Evolutionary conservation across 2,797 vertebrate species (phyloP), one percentile per base, ranked within the genome.

Genomic region (Tapera naevia): DNA sequence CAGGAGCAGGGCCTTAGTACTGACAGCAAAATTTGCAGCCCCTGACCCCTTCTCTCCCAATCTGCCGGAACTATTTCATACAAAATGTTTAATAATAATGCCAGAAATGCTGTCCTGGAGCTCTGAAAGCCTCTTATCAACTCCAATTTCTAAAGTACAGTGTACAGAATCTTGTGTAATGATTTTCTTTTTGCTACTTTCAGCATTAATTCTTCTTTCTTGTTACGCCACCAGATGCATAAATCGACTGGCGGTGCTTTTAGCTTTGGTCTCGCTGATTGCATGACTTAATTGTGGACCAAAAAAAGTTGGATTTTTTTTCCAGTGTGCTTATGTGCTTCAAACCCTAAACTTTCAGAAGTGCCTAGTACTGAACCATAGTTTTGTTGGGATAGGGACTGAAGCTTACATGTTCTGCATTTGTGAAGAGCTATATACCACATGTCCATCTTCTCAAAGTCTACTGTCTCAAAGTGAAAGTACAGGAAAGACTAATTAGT

Each of bases 101-200:
- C 94, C 65, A 90, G 90, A 93, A 94, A 91, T 76, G 61, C 71
- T 69, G 79, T 95, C 62, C 90, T 3, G 3, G 80, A 91, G 80
- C 74, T 85, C 80, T 51, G 69, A 91, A 96, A 96, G 86, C 94
- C 83, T 96, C 94, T 94, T 96, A 95, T 69, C 48, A 80, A 74
- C 74, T 71, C 79, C 25, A 7, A 14, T 89, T 93, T 60, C 80
- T 89, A 54, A 94, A 95, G 66, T 70, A 76, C 61, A 82, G 46
- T 66, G 50, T 79, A 75, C 69, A 91, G 95, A 91, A 87, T 90
- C 71, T 66, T 62, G 50, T 69, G 45, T 65, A 89, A 91, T 69
- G 74, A 57, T 87, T 95, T 95, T 89, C 74, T 93, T 96, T 90
- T 80, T 1, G 2, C 64, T 93, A 80, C 60, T 93, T 96, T 67